phyloP scores from a whole-genome alignment of 2,888 invertebrate species.

The Polymixis flavicincta region DNA sequence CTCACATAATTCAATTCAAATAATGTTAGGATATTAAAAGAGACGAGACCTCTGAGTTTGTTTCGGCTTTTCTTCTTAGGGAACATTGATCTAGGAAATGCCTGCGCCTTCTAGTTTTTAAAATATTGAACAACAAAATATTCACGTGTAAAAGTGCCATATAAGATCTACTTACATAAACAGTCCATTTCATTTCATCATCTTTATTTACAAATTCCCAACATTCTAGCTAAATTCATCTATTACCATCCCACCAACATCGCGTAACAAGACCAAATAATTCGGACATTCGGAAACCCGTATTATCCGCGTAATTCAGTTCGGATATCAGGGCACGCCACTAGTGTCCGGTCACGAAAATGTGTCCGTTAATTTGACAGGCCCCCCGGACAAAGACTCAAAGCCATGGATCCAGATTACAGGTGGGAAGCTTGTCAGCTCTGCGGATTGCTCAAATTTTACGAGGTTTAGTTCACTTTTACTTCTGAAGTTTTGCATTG shows the following conservation, averaged over 20 bases:
- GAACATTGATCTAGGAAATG: too few relatives aligned
- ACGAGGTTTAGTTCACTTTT: conserved; percentile 10
- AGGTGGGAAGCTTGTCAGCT: conserved; percentile 49
- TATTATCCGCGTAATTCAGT: conserved; percentile 55
- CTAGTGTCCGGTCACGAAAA: conserved; percentile 49
- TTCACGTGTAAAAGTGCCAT: too few relatives aligned
- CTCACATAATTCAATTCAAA: too few relatives aligned
- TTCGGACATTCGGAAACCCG: conserved; percentile 48
- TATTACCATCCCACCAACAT: background rate
- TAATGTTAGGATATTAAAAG: too few relatives aligned
- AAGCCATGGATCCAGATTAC: conserved; percentile 65
- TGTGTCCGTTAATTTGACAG: conserved; percentile 67
- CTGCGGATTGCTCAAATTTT: conserved; percentile 42
- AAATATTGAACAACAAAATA: too few relatives aligned
- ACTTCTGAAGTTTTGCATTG: background rate
- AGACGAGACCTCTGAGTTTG: too few relatives aligned
- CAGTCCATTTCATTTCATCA: too few relatives aligned
- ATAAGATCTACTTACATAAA: too few relatives aligned
- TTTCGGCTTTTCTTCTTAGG: too few relatives aligned
- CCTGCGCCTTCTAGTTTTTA: too few relatives aligned
- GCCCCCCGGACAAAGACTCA: conserved; percentile 59
- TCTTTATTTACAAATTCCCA: background rate
- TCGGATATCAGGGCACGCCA: conserved; percentile 51
- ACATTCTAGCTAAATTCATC: conserved; percentile 5
- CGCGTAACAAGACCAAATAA: conserved; percentile 41